Evolutionary conservation across 2,888 invertebrate species (phyloP).

Genomic region (Drosophila phalerata): DNA sequence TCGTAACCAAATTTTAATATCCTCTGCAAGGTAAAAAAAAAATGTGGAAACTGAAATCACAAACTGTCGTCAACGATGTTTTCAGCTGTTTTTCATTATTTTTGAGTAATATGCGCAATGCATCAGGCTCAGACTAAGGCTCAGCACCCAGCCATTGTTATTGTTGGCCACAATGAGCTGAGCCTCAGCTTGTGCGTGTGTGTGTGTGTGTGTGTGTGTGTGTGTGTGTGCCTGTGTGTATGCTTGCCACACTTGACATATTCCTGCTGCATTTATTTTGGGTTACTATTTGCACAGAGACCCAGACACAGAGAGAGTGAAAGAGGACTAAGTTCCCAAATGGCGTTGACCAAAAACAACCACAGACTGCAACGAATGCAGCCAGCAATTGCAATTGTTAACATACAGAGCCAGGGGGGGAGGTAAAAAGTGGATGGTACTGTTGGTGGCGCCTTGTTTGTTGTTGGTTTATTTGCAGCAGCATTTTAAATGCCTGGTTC

Average conservation of each 20-base stretch:
- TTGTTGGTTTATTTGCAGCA: constrained; percentile 25
- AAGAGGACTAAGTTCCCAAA: constrained; percentile 38
- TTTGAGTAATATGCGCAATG: constrained; percentile 78
- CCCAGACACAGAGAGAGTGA: background rate
- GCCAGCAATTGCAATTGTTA: constrained; percentile 42
- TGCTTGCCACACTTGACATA: constrained; percentile 65
- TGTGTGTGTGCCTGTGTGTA: constrained; percentile 10
- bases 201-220: background rate
- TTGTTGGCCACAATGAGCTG: constrained; percentile 44
- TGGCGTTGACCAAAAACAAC: constrained; percentile 19
- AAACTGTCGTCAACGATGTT: constrained; percentile 51
- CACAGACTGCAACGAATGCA: constrained; percentile 45
- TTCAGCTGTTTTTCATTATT: constrained; percentile 63
- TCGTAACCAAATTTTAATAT: background rate
- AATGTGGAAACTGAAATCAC: constrained; percentile 41
- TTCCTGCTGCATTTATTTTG: constrained; percentile 76
- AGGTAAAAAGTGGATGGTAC: background rate
- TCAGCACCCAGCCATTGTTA: constrained; percentile 31
- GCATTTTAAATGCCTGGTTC: constrained; percentile 53
- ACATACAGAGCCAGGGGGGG: background rate
- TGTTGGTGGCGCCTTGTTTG: constrained; percentile 25
- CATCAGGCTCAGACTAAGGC: constrained; percentile 65
- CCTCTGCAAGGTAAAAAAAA: background rate
- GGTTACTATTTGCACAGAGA: constrained; percentile 55
- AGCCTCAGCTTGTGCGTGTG: constrained; percentile 17